phyloP scores from a whole-genome alignment of 1,140 invertebrate genomes.

The Orchesella cincta region DNA sequence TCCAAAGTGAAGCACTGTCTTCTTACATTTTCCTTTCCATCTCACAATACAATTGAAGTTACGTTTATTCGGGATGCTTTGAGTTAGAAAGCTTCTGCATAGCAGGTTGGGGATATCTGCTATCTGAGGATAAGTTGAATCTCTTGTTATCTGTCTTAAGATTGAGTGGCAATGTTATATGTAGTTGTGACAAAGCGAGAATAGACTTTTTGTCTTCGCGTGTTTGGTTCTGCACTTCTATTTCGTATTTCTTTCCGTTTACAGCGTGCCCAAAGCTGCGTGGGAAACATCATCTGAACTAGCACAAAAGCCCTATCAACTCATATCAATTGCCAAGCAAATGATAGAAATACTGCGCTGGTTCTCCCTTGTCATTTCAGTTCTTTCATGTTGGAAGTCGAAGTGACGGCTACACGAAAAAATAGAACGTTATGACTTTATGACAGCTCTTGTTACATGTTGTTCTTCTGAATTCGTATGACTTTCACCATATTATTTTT shows the following conservation, averaged over 20 bases:
- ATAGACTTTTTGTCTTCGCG: constrained; percentile 2
- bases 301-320: constrained; percentile 10
- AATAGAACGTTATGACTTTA: neutral
- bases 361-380: neutral
- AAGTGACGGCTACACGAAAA: neutral
- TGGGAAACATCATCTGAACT: constrained; percentile 13
- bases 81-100: neutral
- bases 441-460: neutral
- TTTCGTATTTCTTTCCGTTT: neutral
- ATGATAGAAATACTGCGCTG: neutral
- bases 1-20: too few relatives aligned
- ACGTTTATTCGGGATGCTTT: too few relatives aligned
- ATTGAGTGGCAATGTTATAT: neutral
- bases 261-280: neutral
- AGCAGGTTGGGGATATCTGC: neutral
- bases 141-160: neutral
- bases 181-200: neutral
- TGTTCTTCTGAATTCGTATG: neutral
- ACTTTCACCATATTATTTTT: constrained; percentile 6
- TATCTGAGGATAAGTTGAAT: neutral
- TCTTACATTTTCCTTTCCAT: too few relatives aligned
- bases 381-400: neutral
- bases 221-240: neutral
- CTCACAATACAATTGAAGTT: too few relatives aligned
- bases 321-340: neutral